Percentiles rank a stretch among this genome's conserved stretches.
Evolutionary conservation across 2,797 vertebrate species (phyloP).

Genomic region (Adelosebastes latens): DNA sequence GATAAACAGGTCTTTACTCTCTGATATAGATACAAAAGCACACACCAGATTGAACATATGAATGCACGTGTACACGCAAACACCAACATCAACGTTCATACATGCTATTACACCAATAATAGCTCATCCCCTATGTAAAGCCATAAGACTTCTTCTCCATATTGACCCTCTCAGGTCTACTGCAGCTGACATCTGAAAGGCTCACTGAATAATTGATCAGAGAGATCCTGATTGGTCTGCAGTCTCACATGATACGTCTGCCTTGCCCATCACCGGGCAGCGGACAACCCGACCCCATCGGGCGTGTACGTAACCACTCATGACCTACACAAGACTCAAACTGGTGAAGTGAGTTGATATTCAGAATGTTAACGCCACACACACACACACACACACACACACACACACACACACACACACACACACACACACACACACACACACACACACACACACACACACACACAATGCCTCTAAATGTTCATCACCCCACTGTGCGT

Average conservation of each 20-base stretch:
- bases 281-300: slow-evolving; percentile 21
- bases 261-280: slow-evolving; percentile 46
- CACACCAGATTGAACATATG: not conserved
- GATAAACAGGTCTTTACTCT: not conserved
- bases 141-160: slow-evolving; percentile 6
- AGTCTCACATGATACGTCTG: slow-evolving; percentile 62
- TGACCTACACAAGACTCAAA: slow-evolving; percentile 41
- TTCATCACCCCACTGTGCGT: slow-evolving; percentile 27
- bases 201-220: slow-evolving; percentile 77
- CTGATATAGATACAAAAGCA: not conserved
- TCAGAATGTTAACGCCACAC: not conserved
- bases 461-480: not conserved
- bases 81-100: not conserved
- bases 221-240: slow-evolving; percentile 57
- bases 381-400: not conserved
- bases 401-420: not conserved
- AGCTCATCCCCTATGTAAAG: slow-evolving; percentile 24
- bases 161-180: slow-evolving; percentile 50
- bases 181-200: slow-evolving; percentile 68
- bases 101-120: not conserved
- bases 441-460: not conserved
- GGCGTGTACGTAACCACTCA: slow-evolving; percentile 15
- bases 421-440: not conserved
- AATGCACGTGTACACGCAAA: not conserved
- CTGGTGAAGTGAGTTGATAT: slow-evolving; percentile 10